Evolutionary conservation across 1,140 invertebrate genomes (phyloP).

Genomic region (Berghia stephanieae): DNA sequence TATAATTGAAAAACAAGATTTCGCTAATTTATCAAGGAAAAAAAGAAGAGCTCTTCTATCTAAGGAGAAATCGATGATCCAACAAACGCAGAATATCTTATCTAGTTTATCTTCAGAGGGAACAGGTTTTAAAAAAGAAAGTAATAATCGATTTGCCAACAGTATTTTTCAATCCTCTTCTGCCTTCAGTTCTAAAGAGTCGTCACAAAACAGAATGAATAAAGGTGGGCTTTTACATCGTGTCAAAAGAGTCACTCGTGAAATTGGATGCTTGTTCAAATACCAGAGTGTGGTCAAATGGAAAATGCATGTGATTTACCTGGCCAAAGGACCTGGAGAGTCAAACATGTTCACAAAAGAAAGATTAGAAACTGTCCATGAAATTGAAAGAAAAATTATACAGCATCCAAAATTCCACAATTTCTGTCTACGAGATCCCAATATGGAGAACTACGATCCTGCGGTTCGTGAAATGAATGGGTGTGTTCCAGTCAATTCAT

Average conservation of each 20-base stretch:
- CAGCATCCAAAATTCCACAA: slow-evolving; percentile 46
- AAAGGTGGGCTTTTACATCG: not conserved
- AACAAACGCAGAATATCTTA: not conserved
- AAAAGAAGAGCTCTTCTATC: not conserved
- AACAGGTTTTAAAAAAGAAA: not conserved
- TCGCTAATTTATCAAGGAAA: not conserved
- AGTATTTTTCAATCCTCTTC: not conserved
- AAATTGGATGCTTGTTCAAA: slow-evolving; percentile 24
- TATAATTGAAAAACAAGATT: too few relatives aligned
- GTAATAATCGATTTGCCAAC: not conserved
- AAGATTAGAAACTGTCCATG: slow-evolving; percentile 48
- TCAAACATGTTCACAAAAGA: slow-evolving; percentile 59
- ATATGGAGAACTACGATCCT: slow-evolving; percentile 33
- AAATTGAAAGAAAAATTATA: slow-evolving; percentile 54
- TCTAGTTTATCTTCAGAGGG: not conserved
- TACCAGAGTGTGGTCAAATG: slow-evolving; percentile 27
- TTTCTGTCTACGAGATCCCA: slow-evolving; percentile 52
- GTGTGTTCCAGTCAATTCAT: slow-evolving; percentile 58
- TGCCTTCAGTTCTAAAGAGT: not conserved
- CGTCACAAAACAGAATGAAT: too few relatives aligned
- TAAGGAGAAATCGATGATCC: not conserved
- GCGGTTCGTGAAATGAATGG: slow-evolving; percentile 41
- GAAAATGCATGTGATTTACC: slow-evolving; percentile 42
- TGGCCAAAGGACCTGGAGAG: slow-evolving; percentile 47
- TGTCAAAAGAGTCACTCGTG: not conserved